Conservation (phyloP, 2,113 vertebrate genomes). For the Aegotheles bennettii region DNA sequence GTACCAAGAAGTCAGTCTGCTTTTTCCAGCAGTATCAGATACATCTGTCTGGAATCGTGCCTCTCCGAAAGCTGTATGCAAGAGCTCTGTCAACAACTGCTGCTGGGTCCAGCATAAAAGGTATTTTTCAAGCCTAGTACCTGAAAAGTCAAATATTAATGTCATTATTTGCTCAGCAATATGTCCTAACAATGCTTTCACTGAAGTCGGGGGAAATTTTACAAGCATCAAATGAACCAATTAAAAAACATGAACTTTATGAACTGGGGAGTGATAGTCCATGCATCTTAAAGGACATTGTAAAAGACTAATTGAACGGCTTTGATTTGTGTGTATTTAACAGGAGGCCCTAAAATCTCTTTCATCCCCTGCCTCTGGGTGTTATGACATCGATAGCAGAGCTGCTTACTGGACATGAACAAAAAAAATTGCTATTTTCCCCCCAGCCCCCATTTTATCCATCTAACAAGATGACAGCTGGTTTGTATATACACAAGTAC, state of each 20-base stretch:
- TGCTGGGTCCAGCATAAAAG: neutral
- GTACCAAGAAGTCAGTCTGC: neutral
- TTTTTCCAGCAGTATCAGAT: slow-evolving; percentile 36
- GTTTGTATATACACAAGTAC: neutral
- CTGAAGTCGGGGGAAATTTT: neutral
- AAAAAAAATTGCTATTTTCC: neutral
- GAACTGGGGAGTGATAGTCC: neutral
- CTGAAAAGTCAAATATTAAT: neutral
- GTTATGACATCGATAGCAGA: neutral
- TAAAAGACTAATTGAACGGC: neutral
- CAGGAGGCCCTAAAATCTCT: neutral
- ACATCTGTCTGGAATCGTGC: slow-evolving; percentile 24
- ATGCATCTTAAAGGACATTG: neutral
- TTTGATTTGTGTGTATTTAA: neutral
- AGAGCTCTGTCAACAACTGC: neutral
- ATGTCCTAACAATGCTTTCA: neutral
- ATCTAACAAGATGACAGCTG: slow-evolving; percentile 18
- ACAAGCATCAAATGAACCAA: neutral
- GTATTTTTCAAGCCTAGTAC: neutral
- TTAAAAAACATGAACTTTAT: neutral
- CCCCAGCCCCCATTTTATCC: neutral
- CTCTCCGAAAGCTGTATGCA: neutral
- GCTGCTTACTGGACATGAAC: neutral
- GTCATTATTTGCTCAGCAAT: neutral
- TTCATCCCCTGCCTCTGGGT: neutral